Base-by-base conservation (phyloP, 2,888 invertebrate genomes). In the Drosophila bunnanda region DNA sequence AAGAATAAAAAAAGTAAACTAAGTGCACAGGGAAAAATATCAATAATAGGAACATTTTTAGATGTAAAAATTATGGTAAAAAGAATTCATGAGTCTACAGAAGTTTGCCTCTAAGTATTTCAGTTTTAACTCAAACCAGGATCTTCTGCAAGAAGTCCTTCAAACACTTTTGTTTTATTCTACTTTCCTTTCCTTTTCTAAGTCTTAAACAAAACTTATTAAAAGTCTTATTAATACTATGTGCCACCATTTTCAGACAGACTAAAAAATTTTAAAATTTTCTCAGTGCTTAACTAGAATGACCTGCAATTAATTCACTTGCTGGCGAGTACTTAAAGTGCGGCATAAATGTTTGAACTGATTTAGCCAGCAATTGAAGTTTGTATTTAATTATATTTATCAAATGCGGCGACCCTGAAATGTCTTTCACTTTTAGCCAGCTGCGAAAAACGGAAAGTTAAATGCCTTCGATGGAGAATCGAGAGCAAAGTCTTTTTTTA, bases 391-490 rank as follows among this genome's bases (percentile, higher is more conserved):
- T 67, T 69, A 28, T 52, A 60, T 69, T 56, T 52, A 43, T 58
- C 56, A 71, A 82, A 54, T 80, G 77, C 80, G 75, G 65, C 87
- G 90, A 79, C 85, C 90, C 85, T 84, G 88, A 88, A 83, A 78
- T 76, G 64, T 71, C 60, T 82, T 77, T 68, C 67, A 59, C 67
- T 54, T 73, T 62, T 36, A 38, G 64, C 55, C 59, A 65, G 86
- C 46, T 83, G 78, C 64, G 67, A 60, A 83, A 81, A 86, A 81
- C 84, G 79, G 84, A 86, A 81, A 81, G 81, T 81, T 71, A 61
- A 62, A 55, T 75, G 66, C 50, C 52, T 62, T 44, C 32, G 67
- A 43, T 61, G 54, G 62, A 82, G 82, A 75, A 84, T 81, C 71
- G 79, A 81, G 79, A 61, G 75, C 84, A 79, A 57, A 75, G 53